These are phyloP conservation scores for Margaritifera margaritifera DNA, from an alignment of 2,888 invertebrate genomes.

Conservation along the genomic window DNA sequence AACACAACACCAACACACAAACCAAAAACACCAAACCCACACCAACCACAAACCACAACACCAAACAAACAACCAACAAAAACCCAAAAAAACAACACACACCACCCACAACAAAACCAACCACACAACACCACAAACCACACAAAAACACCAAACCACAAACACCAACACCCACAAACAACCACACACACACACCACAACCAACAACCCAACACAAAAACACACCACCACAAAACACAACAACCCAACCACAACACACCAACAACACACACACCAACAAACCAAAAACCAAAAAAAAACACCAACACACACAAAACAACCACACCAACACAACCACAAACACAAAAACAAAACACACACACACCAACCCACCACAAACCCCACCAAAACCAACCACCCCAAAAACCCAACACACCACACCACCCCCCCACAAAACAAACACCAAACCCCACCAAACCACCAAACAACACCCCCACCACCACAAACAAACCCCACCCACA, in stretches of 20 bases:
- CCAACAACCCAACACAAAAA: neutral
- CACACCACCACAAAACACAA: neutral
- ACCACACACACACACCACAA: neutral
- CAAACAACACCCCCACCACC: neutral
- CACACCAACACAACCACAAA: neutral
- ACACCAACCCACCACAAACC: neutral
- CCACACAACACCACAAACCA: conserved; percentile 1
- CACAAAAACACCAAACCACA: neutral
- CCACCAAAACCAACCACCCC: neutral
- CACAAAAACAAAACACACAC: neutral
- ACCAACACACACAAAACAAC: neutral
- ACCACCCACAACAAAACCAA: neutral
- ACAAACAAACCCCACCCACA: neutral
- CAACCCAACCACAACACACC: neutral
- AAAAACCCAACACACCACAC: neutral
- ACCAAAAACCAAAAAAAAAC: neutral
- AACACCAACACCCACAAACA: neutral
- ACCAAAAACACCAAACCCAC: neutral
- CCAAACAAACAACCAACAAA: neutral
- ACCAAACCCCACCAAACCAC: neutral
- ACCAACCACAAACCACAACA: conserved; percentile 1
- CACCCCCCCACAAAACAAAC: neutral
- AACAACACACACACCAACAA: neutral
- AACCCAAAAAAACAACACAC: neutral
- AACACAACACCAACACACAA: neutral